Evolutionary conservation across 2,888 invertebrate genomes (phyloP), one percentile per base, ranked within the genome.

Genomic region (Psococerastis gibbosa): DNA sequence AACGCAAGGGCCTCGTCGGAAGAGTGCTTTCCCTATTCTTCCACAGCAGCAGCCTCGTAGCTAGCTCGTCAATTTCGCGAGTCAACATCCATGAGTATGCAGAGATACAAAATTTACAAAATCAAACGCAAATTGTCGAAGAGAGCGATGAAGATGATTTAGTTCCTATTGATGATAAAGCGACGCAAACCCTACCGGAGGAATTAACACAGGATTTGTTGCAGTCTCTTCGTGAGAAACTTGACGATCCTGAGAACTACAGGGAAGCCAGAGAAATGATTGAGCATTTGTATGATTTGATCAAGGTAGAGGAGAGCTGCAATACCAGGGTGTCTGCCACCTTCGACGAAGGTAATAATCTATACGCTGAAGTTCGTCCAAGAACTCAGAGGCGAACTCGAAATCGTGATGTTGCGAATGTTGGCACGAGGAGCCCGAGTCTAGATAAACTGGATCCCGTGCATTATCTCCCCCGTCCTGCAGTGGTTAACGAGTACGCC

Each of bases 211-310:
- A 75, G 51, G 81, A 82, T 52, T 67, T 81, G 42, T 60, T 82
- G 46, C 74, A 72, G 51, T 71, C 73, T 49, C 61, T 82, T 13
- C 67, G 75, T 45, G 73, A 75, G 50, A 72, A 74, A 53, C 57
- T 82, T 5, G 76, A 78, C 52, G 76, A 75, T 55, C 80, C 80
- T 0, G 71, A 74, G 44, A 75, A 78, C 46, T 78, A 78, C 51
- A 70, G 73, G 43, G 76, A 80, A 55, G 80, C 81, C 2, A 66
- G 77, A 32, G 78, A 79, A 58, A 76, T 78, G 66, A 81, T 82
- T 47, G 79, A 81, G 55, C 75, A 78, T 52, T 62, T 80, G 4
- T 80, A 80, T 53, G 79, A 78, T 57, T 66, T 78, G 43, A 76
- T 79, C 41, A 77, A 78, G 55, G 70, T 77, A 2, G 76, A 77